Evolutionary conservation across 2,113 vertebrate species (phyloP), one percentile per base, ranked within the genome.

Genomic region (Capreolus pygargus): DNA sequence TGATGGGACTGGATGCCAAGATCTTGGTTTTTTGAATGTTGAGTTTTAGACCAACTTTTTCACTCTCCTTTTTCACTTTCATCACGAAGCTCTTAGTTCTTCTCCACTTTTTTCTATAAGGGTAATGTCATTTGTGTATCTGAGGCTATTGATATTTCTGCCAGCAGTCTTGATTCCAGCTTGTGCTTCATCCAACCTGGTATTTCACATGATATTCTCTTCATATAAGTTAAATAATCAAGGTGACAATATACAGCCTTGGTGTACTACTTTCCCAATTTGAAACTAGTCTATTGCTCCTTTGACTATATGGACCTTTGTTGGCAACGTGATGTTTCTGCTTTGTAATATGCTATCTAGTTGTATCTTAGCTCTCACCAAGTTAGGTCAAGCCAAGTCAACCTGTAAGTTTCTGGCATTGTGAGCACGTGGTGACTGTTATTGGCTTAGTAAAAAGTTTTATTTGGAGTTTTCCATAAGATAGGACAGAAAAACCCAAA

Each of bases 171-270:
- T 70, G n/a, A 39, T 39, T 70, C 19, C 67, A 39, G n/a, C 10
- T 70, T 70, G n/a, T 21, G n/a, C n/a, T 70, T 70, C 64, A 36
- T 36, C 64, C 9, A 70, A n/a, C n/a, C 64, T 0, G 0, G 17
- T 70, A 23, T 70, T 70, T 70, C 9, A 70, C 1, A 39, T 70
- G n/a, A 70, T 12, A 19, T 21, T 70, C n/a, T 70, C 67, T 70
- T 39, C n/a, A 70, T 23, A 23, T 70, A 70, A 70, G 67, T 39
- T 70, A 70, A 70, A 70, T 23, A 70, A 70, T 19, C 10, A 39
- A n/a, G 17, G 36, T 70, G 19, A 39, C n/a, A 70, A 3, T 39
- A 70, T 39, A 6, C 17, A 70, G n/a, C 19, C 67, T 70, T 39
- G 67, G n/a, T 1, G 0, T 36, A 70, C 67, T 70, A 19, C 67